Evolutionary conservation across 2,797 vertebrate genomes (phyloP).

Genomic region (Spea hammondii): DNA sequence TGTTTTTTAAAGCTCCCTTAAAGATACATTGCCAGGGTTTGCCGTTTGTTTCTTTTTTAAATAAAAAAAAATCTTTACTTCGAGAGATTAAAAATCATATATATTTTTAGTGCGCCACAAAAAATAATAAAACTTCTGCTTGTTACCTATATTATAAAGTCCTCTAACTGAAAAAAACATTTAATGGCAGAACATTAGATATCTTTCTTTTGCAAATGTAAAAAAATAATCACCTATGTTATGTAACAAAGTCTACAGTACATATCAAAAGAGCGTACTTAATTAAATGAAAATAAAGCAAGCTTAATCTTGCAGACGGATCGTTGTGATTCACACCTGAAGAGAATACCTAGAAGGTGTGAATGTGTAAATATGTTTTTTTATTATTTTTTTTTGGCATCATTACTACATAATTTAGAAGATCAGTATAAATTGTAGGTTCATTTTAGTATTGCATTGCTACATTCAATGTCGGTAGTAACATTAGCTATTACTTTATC

Average conservation of each 20-base stretch:
- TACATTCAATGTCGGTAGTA: too few relatives aligned
- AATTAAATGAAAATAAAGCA: conserved; percentile 48
- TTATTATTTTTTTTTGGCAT: background rate
- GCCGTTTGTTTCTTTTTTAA: background rate
- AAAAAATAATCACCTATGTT: conserved; percentile 41
- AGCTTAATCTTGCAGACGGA: conserved; percentile 39
- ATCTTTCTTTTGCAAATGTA: conserved; percentile 35
- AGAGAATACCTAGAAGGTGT: conserved; percentile 37
- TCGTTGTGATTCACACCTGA: conserved; percentile 43
- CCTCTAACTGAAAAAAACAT: conserved; percentile 32
- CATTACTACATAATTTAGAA: background rate
- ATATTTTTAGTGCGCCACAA: background rate
- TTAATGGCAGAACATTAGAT: conserved; percentile 19
- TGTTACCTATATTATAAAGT: conserved; percentile 9
- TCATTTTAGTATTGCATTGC: too few relatives aligned
- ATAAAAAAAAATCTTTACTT: background rate
- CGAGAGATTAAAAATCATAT: background rate
- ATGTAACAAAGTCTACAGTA: conserved; percentile 17
- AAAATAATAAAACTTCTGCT: conserved; percentile 1
- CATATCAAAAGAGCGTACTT: conserved; percentile 46
- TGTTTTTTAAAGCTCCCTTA: too few relatives aligned
- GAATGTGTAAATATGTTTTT: conserved; percentile 33
- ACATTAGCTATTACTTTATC: too few relatives aligned
- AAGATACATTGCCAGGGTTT: too few relatives aligned
- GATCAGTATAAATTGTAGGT: too few relatives aligned